Conservation (phyloP, 35 echinoderm and acorn worm genomes). For the Ptychodera flava region DNA sequence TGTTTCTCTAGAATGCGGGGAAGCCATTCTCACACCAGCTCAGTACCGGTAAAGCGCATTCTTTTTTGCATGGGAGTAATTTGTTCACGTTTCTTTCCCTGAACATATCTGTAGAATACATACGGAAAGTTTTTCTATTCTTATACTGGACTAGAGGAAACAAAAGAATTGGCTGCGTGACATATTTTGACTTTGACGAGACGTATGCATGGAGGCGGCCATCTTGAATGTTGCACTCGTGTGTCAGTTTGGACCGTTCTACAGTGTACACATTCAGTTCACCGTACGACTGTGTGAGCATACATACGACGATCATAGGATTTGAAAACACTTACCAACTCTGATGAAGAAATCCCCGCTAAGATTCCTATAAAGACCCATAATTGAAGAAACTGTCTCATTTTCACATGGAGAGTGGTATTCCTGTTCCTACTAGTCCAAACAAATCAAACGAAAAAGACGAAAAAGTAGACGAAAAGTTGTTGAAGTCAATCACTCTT, state of each 20-base stretch:
- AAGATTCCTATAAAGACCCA: neutral
- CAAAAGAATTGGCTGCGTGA: no score
- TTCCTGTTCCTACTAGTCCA: neutral
- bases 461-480: neutral
- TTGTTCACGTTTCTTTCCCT: no score
- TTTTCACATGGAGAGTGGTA: neutral
- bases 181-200: no score
- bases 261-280: no score
- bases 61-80: no score
- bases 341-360: neutral
- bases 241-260: neutral
- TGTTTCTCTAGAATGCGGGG: no score
- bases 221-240: neutral
- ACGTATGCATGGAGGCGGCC: neutral
- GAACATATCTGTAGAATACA: no score
- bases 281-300: no score
- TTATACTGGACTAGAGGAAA: no score
- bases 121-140: no score
- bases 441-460: neutral
- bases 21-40: no score
- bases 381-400: neutral
- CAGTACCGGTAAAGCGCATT: no score
- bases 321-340: neutral
- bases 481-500: neutral
- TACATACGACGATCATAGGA: neutral